These are phyloP conservation scores for Proctacanthus coquilletti DNA, from an alignment of 1,140 invertebrate genomes.

Conservation along the genomic window DNA sequence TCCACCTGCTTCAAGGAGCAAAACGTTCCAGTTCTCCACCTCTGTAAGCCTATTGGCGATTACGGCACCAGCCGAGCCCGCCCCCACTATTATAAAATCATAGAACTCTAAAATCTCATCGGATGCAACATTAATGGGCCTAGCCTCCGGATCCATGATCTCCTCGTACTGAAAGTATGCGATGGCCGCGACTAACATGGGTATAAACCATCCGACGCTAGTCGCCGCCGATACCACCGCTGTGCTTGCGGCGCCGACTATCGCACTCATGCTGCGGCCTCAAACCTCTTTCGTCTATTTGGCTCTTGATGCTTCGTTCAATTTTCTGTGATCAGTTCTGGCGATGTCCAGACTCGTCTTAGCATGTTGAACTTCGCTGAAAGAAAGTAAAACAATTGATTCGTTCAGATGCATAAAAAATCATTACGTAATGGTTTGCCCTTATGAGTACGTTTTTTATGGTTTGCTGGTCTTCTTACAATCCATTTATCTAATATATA, in stretches of 20 bases:
- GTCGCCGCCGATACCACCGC: slow-evolving; percentile 37
- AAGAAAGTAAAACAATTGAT: too few relatives aligned
- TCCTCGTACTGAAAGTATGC: slow-evolving; percentile 70
- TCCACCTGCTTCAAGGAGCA: slow-evolving; percentile 79
- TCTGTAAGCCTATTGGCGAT: slow-evolving; percentile 71
- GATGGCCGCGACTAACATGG: slow-evolving; percentile 59
- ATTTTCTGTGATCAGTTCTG: too few relatives aligned
- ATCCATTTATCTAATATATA: too few relatives aligned
- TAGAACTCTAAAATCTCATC: slow-evolving; percentile 48
- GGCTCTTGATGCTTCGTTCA: too few relatives aligned
- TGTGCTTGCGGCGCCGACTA: slow-evolving; percentile 37
- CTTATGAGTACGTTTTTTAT: too few relatives aligned
- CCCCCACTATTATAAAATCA: slow-evolving; percentile 83
- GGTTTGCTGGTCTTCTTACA: too few relatives aligned
- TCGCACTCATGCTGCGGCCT: slow-evolving; percentile 37
- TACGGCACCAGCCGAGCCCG: slow-evolving; percentile 86
- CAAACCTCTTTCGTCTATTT: too few relatives aligned
- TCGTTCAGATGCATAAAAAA: too few relatives aligned
- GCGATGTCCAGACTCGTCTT: too few relatives aligned
- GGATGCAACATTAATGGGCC: slow-evolving; percentile 47
- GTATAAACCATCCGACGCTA: slow-evolving; percentile 51
- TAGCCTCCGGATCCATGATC: slow-evolving; percentile 56
- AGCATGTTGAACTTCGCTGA: too few relatives aligned
- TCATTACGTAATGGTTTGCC: too few relatives aligned
- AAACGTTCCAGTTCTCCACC: slow-evolving; percentile 63